A percentile compares a stretch with the other conserved stretches of the same genome.
These are phyloP conservation scores for Amazona finschi DNA, from an alignment of 2,797 vertebrate genomes.

Conservation along the genomic window DNA sequence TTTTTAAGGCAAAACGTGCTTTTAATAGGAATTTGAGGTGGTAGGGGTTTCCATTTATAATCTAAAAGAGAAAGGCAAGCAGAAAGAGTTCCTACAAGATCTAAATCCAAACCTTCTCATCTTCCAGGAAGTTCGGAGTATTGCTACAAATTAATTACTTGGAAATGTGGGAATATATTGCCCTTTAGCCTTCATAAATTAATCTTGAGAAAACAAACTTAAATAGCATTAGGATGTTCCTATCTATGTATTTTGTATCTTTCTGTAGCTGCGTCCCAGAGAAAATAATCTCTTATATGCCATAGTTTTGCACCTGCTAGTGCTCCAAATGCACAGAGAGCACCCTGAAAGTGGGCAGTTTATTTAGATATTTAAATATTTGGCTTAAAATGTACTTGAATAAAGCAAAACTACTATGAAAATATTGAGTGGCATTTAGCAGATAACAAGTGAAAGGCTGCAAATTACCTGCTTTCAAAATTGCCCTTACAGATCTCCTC, in stretches of 20 bases:
- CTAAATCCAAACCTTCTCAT: not conserved
- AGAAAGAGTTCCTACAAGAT: not conserved
- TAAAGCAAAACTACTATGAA: not conserved
- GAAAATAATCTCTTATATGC: not conserved
- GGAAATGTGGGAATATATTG: not conserved
- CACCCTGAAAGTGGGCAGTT: not conserved
- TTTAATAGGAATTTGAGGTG: not conserved
- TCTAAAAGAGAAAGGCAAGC: not conserved
- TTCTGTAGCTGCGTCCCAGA: not conserved
- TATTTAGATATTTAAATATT: not conserved
- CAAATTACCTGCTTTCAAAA: not conserved
- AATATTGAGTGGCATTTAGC: not conserved
- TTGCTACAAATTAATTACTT: not conserved
- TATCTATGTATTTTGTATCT: not conserved
- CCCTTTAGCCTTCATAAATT: not conserved
- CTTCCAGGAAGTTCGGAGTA: not conserved
- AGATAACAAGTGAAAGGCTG: not conserved
- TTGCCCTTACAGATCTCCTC: not conserved
- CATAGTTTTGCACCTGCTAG: not conserved
- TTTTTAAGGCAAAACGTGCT: conserved; percentile 1
- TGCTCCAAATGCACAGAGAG: not conserved
- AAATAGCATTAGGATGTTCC: not conserved
- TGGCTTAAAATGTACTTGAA: not conserved
- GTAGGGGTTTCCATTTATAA: conserved; percentile 27
- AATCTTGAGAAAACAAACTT: not conserved